phyloP scores from a whole-genome alignment of 2,113 vertebrate genomes.

The Syngnathoides biaculeatus region DNA sequence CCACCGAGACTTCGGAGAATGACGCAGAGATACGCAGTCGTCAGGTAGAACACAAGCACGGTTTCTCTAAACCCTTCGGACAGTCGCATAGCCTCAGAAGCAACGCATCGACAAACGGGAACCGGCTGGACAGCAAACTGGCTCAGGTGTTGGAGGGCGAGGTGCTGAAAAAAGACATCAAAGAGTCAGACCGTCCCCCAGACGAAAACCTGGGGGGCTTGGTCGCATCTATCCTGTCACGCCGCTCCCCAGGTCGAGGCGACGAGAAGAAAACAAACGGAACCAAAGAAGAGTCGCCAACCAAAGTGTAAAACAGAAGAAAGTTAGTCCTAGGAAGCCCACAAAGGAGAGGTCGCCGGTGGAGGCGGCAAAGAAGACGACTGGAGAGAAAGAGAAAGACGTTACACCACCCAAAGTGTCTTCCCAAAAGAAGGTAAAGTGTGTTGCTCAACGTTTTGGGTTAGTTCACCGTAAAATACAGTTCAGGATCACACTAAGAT shows the following conservation, averaged over 20 bases:
- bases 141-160: constrained; percentile 70
- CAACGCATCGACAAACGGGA: constrained; percentile 58
- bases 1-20: constrained; percentile 49
- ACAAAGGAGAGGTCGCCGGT: constrained; percentile 52
- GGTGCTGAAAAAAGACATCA: constrained; percentile 69
- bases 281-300: constrained; percentile 69
- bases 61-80: constrained; percentile 48
- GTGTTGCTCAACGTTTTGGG: constrained; percentile 2
- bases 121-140: constrained; percentile 63
- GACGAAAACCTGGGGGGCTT: constrained; percentile 63
- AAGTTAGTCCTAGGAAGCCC: constrained; percentile 56
- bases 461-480: not conserved
- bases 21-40: constrained; percentile 31
- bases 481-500: not conserved
- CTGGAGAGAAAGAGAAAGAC: constrained; percentile 55
- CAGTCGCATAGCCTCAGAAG: constrained; percentile 50
- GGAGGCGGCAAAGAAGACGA: constrained; percentile 42
- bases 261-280: constrained; percentile 64
- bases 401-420: constrained; percentile 36
- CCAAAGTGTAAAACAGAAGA: constrained; percentile 69
- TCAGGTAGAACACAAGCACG: constrained; percentile 51
- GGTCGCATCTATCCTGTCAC: constrained; percentile 60
- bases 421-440: constrained; percentile 66
- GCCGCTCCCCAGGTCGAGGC: constrained; percentile 37
- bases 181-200: constrained; percentile 45